Evolutionary conservation across 2,113 vertebrate genomes (phyloP), one percentile per base, ranked within the genome.

Genomic region (Gambusia affinis): DNA sequence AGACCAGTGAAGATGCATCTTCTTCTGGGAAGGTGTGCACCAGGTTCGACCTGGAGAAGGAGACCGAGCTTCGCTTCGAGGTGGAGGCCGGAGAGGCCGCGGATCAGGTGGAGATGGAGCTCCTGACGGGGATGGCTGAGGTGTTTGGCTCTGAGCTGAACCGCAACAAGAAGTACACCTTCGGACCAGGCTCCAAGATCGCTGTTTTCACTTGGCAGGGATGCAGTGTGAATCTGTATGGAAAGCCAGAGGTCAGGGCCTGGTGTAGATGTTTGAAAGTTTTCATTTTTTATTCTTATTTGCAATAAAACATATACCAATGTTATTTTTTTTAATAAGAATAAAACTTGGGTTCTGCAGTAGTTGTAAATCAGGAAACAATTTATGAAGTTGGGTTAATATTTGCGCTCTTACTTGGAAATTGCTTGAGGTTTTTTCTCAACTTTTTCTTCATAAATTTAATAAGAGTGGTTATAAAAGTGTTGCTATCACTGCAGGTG

Each of bases 191-290:
- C 1, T 96, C 97, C 64, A 98, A 98, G 86, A 97, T 97, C 24
- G 97, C 98, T 0, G 97, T 99, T 61, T 99, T 99, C 88, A 99
- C 98, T 15, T 99, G 98, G 98, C 98, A 99, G 35, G 96, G 98
- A 79, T 99, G 98, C 86, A 95, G 94, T 5, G 91, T 99, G 15
- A 97, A 96, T 74, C 94, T 99, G 64, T 96, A 95, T 1, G 98
- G 98, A 67, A 97, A 97, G 74, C 97, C 97, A 0, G 98, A 99
- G 94, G 95, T 94, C 5, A 17, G 44, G 17, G 44, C 44, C 44
- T 47, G 4, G 17, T 47, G 44, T 17, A 47, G 17, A 17, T 47
- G 44, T 47, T 47, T 17, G 17, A 17, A 47, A 47, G 44, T 47
- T 47, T 47, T 17, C 14, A 47, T 47, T 47, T 47, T 47, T 17